Conservation (phyloP, 2,797 vertebrate genomes). For the Cynopterus sphinx region DNA sequence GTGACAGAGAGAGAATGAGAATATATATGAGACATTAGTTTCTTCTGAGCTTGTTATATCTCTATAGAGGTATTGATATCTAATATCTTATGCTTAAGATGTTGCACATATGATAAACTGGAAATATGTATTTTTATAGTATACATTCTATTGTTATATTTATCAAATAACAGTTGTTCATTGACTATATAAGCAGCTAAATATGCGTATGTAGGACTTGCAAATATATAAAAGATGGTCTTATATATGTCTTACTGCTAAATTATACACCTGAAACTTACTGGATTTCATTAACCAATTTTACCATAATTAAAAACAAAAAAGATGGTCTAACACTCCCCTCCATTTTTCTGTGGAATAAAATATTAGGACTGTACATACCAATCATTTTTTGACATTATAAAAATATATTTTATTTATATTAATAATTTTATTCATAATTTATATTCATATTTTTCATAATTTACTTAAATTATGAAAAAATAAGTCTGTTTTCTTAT, state of each 20-base stretch:
- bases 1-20: not conserved
- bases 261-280: too few species aligned
- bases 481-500: not conserved
- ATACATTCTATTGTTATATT: not conserved
- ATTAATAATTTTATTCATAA: too few species aligned
- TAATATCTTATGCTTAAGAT: not conserved
- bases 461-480: not conserved
- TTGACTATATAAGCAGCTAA: not conserved
- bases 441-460: too few species aligned
- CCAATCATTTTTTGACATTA: not conserved
- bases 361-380: not conserved
- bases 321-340: not conserved
- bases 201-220: not conserved
- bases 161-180: not conserved
- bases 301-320: too few species aligned
- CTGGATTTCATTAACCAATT: too few species aligned
- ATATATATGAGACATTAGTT: not conserved
- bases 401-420: slow-evolving; percentile 1
- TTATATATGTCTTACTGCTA: too few species aligned
- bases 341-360: not conserved
- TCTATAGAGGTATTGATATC: not conserved
- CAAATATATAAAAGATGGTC: not conserved
- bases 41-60: not conserved
- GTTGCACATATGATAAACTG: not conserved
- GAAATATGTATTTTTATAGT: not conserved